Evolutionary conservation across 1,140 invertebrate genomes (phyloP), one percentile per base, ranked within the genome.

Genomic region (Cherax quadricarinatus): DNA sequence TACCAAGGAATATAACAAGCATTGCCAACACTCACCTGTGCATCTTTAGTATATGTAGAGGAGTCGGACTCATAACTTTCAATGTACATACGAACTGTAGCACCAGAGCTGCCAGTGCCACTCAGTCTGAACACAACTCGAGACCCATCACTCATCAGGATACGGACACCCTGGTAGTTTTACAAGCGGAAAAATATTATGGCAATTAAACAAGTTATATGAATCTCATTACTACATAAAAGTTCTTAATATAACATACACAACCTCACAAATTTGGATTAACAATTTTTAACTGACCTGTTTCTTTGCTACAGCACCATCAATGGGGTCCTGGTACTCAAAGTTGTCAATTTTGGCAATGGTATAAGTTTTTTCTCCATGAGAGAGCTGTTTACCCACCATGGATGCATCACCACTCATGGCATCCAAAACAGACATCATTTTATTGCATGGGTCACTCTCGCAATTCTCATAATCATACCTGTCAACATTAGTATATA

Each of bases 401-500:
- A 98, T 97, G 73, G 95, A 94, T 2, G 96, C 93, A 75, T 96
- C 95, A 3, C 96, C 96, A 86, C 98, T 96, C 91, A 96, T 95
- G 83, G 96, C 95, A 95, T 98, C 97, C 87, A 99, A 95, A 79
- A 96, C 95, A 16, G 95, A 94, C 96, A 99, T 98, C 97, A 99
- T 97, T 94, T 97, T 96, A 94, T 98, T 97, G 83, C 98, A 98
- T 53, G 96, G 96, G n/a, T 97, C 97, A 41, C 96, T 95, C 82
- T 98, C 97, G 94, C 98, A 98, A 94, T 99, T 98, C 95, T 99
- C 99, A 96, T 99, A 99, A 95, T 99, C 99, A 95, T 99, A 99
- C 94, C 97, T 98, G 91, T n/a, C 57, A 94, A 92, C 21, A 66
- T 66, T n/a, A n/a, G n/a, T n/a, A n/a, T n/a, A 60, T 60, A 6